These are phyloP conservation scores for Anas georgica DNA, from an alignment of 2,797 vertebrate genomes.

Conservation along the genomic window DNA sequence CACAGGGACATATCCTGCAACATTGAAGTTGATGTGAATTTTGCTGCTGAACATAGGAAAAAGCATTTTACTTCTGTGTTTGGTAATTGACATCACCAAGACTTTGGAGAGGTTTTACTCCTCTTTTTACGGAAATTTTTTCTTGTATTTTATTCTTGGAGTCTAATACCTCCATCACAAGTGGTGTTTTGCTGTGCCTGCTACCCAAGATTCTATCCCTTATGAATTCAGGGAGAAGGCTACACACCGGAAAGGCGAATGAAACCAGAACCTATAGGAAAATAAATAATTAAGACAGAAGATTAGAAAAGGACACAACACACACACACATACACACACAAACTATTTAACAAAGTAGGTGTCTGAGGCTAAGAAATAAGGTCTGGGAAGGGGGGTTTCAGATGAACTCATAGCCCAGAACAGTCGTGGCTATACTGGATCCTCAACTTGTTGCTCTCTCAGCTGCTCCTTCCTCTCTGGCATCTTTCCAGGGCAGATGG, in stretches of 20 bases:
- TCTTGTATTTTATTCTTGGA: background rate
- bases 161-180: background rate
- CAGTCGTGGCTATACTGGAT: background rate
- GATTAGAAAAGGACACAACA: background rate
- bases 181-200: background rate
- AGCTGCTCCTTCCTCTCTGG: constrained; percentile 47
- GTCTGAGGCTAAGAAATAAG: background rate
- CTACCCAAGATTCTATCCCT: background rate
- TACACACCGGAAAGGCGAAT: background rate
- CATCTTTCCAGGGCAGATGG: constrained; percentile 58
- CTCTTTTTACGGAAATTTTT: background rate
- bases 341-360: background rate
- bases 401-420: background rate
- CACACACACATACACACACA: background rate
- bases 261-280: background rate
- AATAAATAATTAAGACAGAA: background rate
- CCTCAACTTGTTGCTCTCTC: constrained; percentile 3
- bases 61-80: background rate
- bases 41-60: background rate
- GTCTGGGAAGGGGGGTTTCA: background rate
- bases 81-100: background rate
- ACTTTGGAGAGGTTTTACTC: background rate
- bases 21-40: background rate
- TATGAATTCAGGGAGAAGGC: background rate
- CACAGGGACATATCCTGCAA: background rate